These are phyloP conservation scores for Sebastes vulpes DNA, from an alignment of 2,797 vertebrate species.

Conservation along the genomic window DNA sequence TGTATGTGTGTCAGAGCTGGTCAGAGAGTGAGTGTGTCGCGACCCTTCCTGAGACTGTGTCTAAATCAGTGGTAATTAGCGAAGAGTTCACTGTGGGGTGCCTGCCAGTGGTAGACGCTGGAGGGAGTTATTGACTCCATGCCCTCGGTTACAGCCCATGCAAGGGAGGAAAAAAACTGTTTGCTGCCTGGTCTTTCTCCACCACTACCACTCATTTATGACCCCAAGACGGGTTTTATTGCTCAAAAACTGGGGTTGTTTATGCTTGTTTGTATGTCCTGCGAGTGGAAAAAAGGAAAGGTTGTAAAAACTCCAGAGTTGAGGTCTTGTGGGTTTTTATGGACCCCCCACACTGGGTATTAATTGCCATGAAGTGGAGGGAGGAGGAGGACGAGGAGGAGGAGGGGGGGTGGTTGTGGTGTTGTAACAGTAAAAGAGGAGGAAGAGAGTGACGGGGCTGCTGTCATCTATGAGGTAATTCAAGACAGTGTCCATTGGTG, in stretches of 20 bases:
- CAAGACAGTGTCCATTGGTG: slow-evolving; percentile 63
- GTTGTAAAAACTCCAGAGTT: slow-evolving; percentile 73
- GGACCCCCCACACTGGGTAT: slow-evolving; percentile 69
- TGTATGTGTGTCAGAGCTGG: slow-evolving; percentile 54
- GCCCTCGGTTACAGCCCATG: slow-evolving; percentile 71
- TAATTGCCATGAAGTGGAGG: slow-evolving; percentile 68
- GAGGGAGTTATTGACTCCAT: slow-evolving; percentile 84
- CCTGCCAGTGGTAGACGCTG: slow-evolving; percentile 80
- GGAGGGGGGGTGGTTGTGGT: background rate
- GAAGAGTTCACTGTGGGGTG: slow-evolving; percentile 80
- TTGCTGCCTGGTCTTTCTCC: slow-evolving; percentile 69
- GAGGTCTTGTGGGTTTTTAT: slow-evolving; percentile 69
- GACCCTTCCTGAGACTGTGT: slow-evolving; percentile 81
- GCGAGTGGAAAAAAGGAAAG: slow-evolving; percentile 63
- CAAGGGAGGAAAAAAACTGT: slow-evolving; percentile 30
- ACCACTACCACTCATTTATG: slow-evolving; percentile 73
- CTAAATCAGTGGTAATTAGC: slow-evolving; percentile 87
- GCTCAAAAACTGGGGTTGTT: slow-evolving; percentile 74
- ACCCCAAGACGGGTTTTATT: slow-evolving; percentile 70
- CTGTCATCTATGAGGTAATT: slow-evolving; percentile 76
- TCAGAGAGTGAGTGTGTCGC: slow-evolving; percentile 65
- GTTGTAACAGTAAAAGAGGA: slow-evolving; percentile 39
- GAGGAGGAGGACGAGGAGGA: background rate
- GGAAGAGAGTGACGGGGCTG: slow-evolving; percentile 52
- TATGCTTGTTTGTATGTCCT: slow-evolving; percentile 78